Base-by-base conservation (phyloP, 1,140 invertebrate species). In the Andrena cerasifolii region DNA sequence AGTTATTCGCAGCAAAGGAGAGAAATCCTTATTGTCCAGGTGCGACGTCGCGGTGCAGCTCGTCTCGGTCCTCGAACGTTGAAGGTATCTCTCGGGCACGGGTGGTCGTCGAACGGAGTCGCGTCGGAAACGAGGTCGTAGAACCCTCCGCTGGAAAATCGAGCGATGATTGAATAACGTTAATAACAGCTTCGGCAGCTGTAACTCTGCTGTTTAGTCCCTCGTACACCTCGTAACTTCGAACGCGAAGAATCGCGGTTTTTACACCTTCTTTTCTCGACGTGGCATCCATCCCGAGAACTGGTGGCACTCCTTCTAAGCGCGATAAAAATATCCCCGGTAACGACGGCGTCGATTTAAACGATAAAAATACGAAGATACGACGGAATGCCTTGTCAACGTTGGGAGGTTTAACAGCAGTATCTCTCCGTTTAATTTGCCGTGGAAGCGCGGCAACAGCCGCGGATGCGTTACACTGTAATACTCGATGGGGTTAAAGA, bases 81-180 rank as follows among this genome's bases (percentile, higher is more conserved):
- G 10, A 14, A 21, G 36, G 43, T 24, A 66, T 74, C 43, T 54
- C 24, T 33, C n/a, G n/a, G 53, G 16, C 47, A 31, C 33, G 24
- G 49, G 73, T 76, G 73, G 56, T 77, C 56, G 33, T 4, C 1
- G 54, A 53, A 73, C 45, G 47, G n/a, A n/a, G n/a, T n/a, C n/a
- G n/a, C n/a, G n/a, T n/a, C n/a, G n/a, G 36, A 40, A 40, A 40
- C 36, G 36, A 24, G 61, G 73, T 36, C 33, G 65, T 4, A 2
- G 65, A 68, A 76, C 6, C 26, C 16, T 72, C 12, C 16, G 3
- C 1, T 53, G 49, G n/a, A 66, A 79, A 79, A 31, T 74, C 68
- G 61, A 58, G 58, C 63, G 80, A 86, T 86, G 86, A 88, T 88
- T 84, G 87, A 88, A 88, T 86, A 88, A 86, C 85, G 85, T 75